A percentile compares a stretch with the other conserved stretches of the same genome.
Conservation (phyloP, 1,140 invertebrate genomes). For the Brachionus angularis region DNA sequence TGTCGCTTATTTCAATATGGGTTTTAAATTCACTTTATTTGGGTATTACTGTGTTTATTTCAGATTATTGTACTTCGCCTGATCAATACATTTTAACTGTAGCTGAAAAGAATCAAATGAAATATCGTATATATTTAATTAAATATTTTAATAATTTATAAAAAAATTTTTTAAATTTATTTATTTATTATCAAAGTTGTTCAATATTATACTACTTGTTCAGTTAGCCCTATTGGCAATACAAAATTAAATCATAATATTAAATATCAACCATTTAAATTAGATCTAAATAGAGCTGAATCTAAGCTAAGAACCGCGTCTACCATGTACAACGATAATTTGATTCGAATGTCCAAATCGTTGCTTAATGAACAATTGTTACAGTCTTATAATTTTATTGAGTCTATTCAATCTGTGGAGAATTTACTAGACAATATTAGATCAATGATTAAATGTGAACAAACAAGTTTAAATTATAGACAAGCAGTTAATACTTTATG, state of each 20-base stretch:
- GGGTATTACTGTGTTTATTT: slow-evolving; percentile 39
- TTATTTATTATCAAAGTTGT: slow-evolving; percentile 16
- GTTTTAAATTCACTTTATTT: slow-evolving; percentile 32
- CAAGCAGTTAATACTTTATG: slow-evolving; percentile 17
- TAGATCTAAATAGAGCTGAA: slow-evolving; percentile 8
- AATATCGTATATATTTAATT: background rate
- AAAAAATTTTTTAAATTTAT: background rate
- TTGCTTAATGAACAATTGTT: background rate
- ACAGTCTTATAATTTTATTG: background rate
- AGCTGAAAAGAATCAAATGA: slow-evolving; percentile 23
- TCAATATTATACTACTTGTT: slow-evolving; percentile 43
- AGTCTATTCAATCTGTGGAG: background rate
- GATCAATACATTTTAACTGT: slow-evolving; percentile 33
- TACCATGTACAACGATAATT: slow-evolving; percentile 19
- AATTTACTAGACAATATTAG: slow-evolving; percentile 18
- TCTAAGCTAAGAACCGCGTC: slow-evolving; percentile 20
- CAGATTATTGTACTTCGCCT: slow-evolving; percentile 36
- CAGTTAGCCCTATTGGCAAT: background rate
- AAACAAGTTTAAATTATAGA: slow-evolving; percentile 23
- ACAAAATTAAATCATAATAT: background rate
- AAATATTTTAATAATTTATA: background rate
- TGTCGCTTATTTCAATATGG: slow-evolving; percentile 38
- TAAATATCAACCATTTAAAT: background rate
- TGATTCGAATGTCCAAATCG: background rate
- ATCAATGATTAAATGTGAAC: background rate